Percentiles rank a stretch among this genome's conserved stretches.
Evolutionary conservation across 2,888 invertebrate species (phyloP).

Genomic region (Nomada lathburiana): DNA sequence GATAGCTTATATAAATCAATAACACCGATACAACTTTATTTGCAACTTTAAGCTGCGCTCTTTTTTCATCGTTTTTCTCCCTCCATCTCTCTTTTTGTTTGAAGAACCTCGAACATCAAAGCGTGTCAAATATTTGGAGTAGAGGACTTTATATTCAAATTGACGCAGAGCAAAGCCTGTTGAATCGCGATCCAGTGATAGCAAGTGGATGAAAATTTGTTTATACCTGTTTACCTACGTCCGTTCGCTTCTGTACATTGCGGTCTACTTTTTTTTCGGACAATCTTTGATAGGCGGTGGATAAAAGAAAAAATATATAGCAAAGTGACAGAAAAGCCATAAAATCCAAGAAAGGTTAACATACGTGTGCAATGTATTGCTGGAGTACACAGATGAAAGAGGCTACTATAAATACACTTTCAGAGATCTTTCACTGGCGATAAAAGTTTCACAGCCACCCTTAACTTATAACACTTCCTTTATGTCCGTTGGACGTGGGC

Average conservation of each 20-base stretch:
- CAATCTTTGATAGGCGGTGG: background rate
- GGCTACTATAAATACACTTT: slow-evolving; percentile 2
- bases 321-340: background rate
- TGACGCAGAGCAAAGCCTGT: background rate
- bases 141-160: background rate
- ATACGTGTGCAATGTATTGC: background rate
- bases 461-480: background rate
- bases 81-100: too few relatives aligned
- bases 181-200: background rate
- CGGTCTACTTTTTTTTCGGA: background rate
- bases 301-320: background rate
- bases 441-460: background rate
- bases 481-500: background rate
- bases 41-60: too few relatives aligned
- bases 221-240: slow-evolving; percentile 18
- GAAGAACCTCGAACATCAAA: background rate
- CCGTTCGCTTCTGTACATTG: background rate
- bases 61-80: too few relatives aligned
- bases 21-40: background rate
- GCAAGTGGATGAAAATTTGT: slow-evolving; percentile 32
- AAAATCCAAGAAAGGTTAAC: background rate
- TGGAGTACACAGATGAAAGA: slow-evolving; percentile 6
- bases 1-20: background rate
- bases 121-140: slow-evolving; percentile 4
- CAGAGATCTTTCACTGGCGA: background rate